These are phyloP conservation scores for Psittacara wagleri DNA, from an alignment of 2,113 vertebrate species.

Conservation along the genomic window DNA sequence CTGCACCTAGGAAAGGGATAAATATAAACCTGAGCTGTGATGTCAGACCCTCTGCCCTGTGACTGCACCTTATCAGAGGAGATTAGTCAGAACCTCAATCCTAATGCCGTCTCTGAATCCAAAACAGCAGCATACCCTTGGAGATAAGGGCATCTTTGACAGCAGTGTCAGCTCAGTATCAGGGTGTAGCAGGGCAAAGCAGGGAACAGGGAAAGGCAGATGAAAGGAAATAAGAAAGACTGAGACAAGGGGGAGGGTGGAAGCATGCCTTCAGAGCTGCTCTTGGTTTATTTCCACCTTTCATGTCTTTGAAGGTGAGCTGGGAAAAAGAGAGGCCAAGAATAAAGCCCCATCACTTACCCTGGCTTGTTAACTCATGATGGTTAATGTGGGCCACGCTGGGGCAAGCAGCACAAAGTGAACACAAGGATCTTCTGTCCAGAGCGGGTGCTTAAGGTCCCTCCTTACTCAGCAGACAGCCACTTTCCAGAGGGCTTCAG, in stretches of 20 bases:
- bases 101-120: not conserved
- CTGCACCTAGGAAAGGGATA: not conserved
- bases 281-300: slow-evolving; percentile 1
- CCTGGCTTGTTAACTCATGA: not conserved
- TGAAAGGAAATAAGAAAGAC: not conserved
- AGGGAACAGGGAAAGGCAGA: not conserved
- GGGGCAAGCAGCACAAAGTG: not conserved
- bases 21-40: not conserved
- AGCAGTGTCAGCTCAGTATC: not conserved
- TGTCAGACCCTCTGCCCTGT: not conserved
- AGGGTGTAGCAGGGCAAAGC: not conserved
- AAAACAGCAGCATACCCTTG: not conserved
- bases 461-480: not conserved
- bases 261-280: not conserved
- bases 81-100: not conserved
- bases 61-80: not conserved
- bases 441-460: not conserved
- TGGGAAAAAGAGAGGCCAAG: not conserved
- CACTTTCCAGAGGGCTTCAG: not conserved
- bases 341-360: not conserved
- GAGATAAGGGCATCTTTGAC: not conserved
- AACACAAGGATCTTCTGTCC: not conserved
- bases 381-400: not conserved
- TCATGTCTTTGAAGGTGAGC: not conserved
- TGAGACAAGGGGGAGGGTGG: not conserved